phyloP scores from a whole-genome alignment of 2,888 invertebrate genomes.

The Drosophila sordidapex region DNA sequence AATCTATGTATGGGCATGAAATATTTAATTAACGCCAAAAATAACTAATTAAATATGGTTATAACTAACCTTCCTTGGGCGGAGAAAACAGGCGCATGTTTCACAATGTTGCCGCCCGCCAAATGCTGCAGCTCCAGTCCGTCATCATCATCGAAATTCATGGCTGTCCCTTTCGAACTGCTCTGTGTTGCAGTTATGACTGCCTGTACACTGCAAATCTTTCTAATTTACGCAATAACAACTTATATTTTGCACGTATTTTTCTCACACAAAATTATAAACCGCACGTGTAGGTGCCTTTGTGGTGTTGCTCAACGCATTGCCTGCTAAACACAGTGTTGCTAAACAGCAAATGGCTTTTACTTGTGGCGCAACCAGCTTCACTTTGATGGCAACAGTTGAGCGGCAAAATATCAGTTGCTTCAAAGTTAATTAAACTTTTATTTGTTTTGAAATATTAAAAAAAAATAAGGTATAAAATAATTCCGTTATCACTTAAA shows the following conservation, averaged over 20 bases:
- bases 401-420: conserved; percentile 2
- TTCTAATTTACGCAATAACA: conserved; percentile 17
- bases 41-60: background rate
- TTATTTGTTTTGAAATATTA: background rate
- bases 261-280: conserved; percentile 37
- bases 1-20: conserved; percentile 85
- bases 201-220: conserved; percentile 10
- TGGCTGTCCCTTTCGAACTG: conserved; percentile 38
- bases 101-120: conserved; percentile 88
- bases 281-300: conserved; percentile 65
- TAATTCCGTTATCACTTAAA: background rate
- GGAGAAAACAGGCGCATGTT: conserved; percentile 88
- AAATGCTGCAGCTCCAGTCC: conserved; percentile 86
- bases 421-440: background rate
- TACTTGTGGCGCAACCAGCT: conserved; percentile 11
- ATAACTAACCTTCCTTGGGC: conserved; percentile 87
- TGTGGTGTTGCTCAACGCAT: conserved; percentile 26
- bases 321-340: conserved; percentile 20
- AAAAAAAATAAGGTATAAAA: background rate
- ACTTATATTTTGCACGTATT: conserved; percentile 23
- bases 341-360: background rate
- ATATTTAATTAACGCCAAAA: conserved; percentile 1
- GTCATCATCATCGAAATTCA: conserved; percentile 82
- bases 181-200: conserved; percentile 21
- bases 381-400: background rate